Conservation (phyloP, 2,113 vertebrate genomes). For the Meleagris gallopavo region DNA sequence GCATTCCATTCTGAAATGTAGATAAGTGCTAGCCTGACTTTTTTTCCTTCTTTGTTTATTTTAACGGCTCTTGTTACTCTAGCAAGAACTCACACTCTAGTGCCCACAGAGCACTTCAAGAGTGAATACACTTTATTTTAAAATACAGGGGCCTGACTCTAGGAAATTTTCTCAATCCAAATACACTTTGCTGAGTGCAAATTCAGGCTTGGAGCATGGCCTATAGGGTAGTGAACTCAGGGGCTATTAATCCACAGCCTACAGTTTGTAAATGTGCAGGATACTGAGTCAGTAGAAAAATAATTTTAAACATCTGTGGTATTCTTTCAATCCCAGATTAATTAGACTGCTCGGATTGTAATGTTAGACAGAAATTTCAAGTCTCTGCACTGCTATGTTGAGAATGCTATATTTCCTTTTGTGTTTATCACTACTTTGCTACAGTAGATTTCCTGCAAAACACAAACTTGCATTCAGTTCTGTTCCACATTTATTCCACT, state of each 20-base stretch:
- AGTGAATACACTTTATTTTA: slow-evolving; percentile 50
- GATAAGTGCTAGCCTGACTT: too few species aligned
- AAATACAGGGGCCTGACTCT: slow-evolving; percentile 32
- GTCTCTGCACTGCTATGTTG: slow-evolving; percentile 70
- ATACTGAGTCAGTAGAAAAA: slow-evolving; percentile 79
- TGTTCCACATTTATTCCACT: slow-evolving; percentile 58
- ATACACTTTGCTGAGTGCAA: slow-evolving; percentile 61
- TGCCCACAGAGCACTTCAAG: slow-evolving; percentile 1
- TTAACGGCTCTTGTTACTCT: background rate
- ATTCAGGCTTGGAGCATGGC: slow-evolving; percentile 67
- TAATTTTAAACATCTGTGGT: slow-evolving; percentile 86
- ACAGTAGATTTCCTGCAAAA: slow-evolving; percentile 51
- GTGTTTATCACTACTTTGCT: slow-evolving; percentile 68
- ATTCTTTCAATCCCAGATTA: slow-evolving; percentile 83
- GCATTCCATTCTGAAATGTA: background rate
- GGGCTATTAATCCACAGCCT: slow-evolving; percentile 77
- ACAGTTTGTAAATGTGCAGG: slow-evolving; percentile 80
- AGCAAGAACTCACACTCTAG: background rate
- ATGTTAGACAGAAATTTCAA: slow-evolving; percentile 77
- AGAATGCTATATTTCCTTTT: slow-evolving; percentile 66
- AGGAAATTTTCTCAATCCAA: slow-evolving; percentile 61
- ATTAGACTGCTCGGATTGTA: slow-evolving; percentile 77
- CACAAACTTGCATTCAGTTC: slow-evolving; percentile 47
- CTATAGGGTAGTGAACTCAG: slow-evolving; percentile 63
- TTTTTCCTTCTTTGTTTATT: background rate